A percentile compares a stretch with the other conserved stretches of the same genome.
phyloP scores from a whole-genome alignment of 2,797 vertebrate genomes.

The Decapterus maruadsi region DNA sequence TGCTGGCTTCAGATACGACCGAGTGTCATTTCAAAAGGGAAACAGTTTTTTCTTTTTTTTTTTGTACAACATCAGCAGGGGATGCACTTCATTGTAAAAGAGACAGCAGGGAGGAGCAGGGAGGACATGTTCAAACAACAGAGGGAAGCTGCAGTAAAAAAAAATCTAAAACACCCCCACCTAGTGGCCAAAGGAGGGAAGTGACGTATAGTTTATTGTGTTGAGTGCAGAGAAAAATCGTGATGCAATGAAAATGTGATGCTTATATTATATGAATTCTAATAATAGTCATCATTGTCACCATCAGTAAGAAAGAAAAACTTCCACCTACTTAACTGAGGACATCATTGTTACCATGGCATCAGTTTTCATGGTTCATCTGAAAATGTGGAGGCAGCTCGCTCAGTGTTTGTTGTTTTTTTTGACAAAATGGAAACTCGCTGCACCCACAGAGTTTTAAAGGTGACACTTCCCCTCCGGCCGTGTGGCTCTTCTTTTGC shows the following conservation, averaged over 20 bases:
- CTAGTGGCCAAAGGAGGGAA: neutral
- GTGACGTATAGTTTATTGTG: neutral
- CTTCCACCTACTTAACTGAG: too few species aligned
- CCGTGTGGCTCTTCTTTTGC: neutral
- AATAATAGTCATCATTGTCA: neutral
- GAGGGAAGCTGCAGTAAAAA: neutral
- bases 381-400: neutral
- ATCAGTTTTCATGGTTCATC: too few species aligned
- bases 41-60: neutral
- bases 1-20: slow-evolving; percentile 50
- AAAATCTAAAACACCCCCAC: slow-evolving; percentile 16
- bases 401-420: neutral
- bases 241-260: neutral
- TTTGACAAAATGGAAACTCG: neutral
- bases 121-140: too few species aligned
- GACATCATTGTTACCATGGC: too few species aligned
- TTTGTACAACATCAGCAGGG: slow-evolving; percentile 50
- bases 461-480: neutral
- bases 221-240: neutral
- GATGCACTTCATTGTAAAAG: slow-evolving; percentile 30
- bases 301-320: too few species aligned
- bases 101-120: slow-evolving; percentile 31
- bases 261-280: neutral
- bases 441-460: slow-evolving; percentile 9
- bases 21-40: slow-evolving; percentile 25